Percentiles rank a stretch among this genome's conserved stretches.
phyloP scores from a whole-genome alignment of 1,140 invertebrate genomes.

The Stegodyphus mimosarum region DNA sequence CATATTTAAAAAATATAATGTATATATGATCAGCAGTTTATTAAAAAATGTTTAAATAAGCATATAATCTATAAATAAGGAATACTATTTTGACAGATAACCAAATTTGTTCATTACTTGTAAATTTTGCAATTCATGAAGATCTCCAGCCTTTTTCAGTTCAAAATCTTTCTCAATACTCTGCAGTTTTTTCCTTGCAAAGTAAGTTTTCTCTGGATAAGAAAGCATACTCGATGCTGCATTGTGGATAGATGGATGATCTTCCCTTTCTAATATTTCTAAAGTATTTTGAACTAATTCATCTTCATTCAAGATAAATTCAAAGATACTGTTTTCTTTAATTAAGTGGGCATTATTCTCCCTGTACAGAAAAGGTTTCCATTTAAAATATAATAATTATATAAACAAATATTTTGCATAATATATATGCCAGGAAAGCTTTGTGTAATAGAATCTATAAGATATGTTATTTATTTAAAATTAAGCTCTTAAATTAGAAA shows the following conservation, averaged over 20 bases:
- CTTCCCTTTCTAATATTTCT: slow-evolving; percentile 13
- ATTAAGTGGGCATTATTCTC: neutral
- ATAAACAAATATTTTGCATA: no score
- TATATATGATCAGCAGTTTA: no score
- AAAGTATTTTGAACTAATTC: slow-evolving; percentile 24
- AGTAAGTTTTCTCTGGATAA: slow-evolving; percentile 15
- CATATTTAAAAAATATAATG: no score
- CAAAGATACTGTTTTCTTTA: slow-evolving; percentile 36
- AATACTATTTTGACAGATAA: no score
- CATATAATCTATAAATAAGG: no score
- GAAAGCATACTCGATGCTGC: slow-evolving; percentile 3
- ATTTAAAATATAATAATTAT: no score
- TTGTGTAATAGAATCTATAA: no score
- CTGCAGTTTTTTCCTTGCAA: slow-evolving; percentile 21
- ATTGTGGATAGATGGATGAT: no score
- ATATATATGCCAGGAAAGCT: no score
- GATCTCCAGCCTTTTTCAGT: neutral
- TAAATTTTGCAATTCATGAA: slow-evolving; percentile 11
- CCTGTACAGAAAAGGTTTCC: neutral
- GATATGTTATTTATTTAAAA: no score
- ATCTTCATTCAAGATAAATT: slow-evolving; percentile 20
- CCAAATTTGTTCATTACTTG: slow-evolving; percentile 1
- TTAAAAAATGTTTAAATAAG: no score
- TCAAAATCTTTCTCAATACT: neutral
- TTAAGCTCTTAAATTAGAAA: no score